Base-by-base conservation (phyloP, 2,113 vertebrate species). In the Hiodon alosoides region DNA sequence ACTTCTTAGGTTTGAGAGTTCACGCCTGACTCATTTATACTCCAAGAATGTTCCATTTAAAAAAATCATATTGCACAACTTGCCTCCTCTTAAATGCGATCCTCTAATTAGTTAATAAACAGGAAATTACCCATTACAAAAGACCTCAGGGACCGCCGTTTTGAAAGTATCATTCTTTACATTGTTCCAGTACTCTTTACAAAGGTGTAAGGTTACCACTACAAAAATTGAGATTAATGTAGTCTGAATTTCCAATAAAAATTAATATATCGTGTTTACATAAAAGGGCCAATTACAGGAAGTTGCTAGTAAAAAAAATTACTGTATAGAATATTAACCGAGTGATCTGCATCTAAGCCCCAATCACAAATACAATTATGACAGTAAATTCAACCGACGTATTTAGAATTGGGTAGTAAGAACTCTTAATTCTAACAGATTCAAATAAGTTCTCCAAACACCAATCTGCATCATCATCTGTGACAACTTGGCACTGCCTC, bases 151-250 rank as follows among this genome's bases (percentile, higher is more conserved):
- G 31, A 31, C 31, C 31, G 31, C 31, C 31, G 31, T 31, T 31
- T 31, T 31, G 50, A 72, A 74, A 79, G 73, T 61, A 79, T 73
- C 31, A 69, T 62, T 50, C 54, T 79, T 81, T 72, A 81, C 69
- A 71, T 77, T 76, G 17, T 67, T 71, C n/a, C 70, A 73, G 73
- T 67, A 14, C 65, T 61, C 75, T 65, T 78, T 61, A 78, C 71
- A 80, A 67, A 65, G 70, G 50, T 52, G n/a, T 13, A 74, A 69
- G 48, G 46, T 65, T 47, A 72, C 16, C 73, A 66, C 70, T 76
- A 73, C 13, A 78, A 78, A 76, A 78, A 17, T 31, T 60, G 60
- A 76, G 57, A 74, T 72, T 46, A 46, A 52, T 68, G 55, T 67
- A 3, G 5, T 47, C 60, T 48, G 7, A 73, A 76, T 16, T 46